Percentiles rank a stretch among this genome's conserved stretches.
phyloP scores from a whole-genome alignment of 2,888 invertebrate species.

The Steinernema carpocapsae region DNA sequence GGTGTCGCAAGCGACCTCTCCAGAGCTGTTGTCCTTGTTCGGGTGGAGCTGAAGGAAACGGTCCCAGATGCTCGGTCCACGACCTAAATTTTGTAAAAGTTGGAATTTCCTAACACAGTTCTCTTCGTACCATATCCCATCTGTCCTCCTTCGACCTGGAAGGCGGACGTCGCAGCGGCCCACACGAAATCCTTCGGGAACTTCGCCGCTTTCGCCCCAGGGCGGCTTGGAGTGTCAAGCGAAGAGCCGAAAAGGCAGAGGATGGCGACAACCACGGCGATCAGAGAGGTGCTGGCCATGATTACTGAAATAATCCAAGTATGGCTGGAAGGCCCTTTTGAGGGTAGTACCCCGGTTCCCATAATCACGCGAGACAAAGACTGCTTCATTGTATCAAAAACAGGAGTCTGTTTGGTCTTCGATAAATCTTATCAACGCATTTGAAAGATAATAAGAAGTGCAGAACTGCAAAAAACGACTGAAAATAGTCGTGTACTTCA shows the following conservation, averaged over 20 bases:
- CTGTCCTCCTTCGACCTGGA: slow-evolving; percentile 45
- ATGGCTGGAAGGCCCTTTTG: neutral
- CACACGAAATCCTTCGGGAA: slow-evolving; percentile 39
- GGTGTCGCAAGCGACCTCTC: slow-evolving; percentile 77
- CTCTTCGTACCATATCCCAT: slow-evolving; percentile 36
- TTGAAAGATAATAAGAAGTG: too few species aligned
- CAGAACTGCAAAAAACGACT: too few species aligned
- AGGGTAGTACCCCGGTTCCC: neutral
- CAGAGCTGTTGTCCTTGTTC: slow-evolving; percentile 75
- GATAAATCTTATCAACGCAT: too few species aligned
- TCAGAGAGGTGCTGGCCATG: neutral
- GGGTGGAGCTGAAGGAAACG: slow-evolving; percentile 74
- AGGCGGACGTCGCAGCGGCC: slow-evolving; percentile 44
- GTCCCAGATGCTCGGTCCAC: slow-evolving; percentile 76
- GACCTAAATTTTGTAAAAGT: slow-evolving; percentile 50
- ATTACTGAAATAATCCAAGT: neutral
- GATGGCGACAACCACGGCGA: neutral
- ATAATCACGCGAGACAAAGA: neutral
- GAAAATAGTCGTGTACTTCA: too few species aligned
- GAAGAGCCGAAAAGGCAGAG: neutral
- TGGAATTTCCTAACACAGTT: neutral
- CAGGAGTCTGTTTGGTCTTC: too few species aligned
- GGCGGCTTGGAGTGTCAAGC: too few species aligned
- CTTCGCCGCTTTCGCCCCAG: neutral
- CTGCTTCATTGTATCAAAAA: neutral